Percentiles rank a stretch among this genome's conserved stretches.
phyloP scores from a whole-genome alignment of 2,888 invertebrate genomes.

The Melitaea athalia region DNA sequence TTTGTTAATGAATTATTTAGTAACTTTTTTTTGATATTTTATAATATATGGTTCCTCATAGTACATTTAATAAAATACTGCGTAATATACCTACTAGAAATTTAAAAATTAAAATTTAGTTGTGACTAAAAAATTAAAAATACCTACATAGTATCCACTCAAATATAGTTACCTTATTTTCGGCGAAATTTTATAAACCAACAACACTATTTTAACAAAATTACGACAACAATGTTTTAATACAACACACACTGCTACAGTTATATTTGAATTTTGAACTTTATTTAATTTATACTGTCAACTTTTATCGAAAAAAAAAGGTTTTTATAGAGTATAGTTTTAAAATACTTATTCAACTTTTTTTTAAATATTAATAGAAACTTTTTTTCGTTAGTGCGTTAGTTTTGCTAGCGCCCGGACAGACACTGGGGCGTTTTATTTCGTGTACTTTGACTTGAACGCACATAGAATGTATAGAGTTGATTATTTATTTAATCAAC shows the following conservation, averaged over 20 bases:
- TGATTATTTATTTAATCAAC: slow-evolving; percentile 2
- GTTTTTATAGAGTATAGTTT: slow-evolving; percentile 13
- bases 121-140: neutral
- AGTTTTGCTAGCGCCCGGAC: slow-evolving; percentile 61
- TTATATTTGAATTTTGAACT: slow-evolving; percentile 4
- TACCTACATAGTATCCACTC: neutral
- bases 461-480: slow-evolving; percentile 40
- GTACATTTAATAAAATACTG: too few species aligned
- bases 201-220: slow-evolving; percentile 34
- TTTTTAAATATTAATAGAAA: neutral
- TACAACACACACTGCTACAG: neutral
- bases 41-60: too few species aligned
- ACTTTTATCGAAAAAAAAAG: neutral
- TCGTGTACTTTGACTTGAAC: slow-evolving; percentile 42
- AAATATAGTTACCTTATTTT: slow-evolving; percentile 15
- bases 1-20: too few species aligned
- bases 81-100: neutral
- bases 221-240: neutral
- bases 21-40: too few species aligned
- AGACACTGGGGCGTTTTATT: slow-evolving; percentile 65
- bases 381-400: slow-evolving; percentile 45
- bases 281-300: neutral
- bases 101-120: neutral
- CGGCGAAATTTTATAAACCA: slow-evolving; percentile 21
- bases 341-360: slow-evolving; percentile 32